Evolutionary conservation across 2,113 vertebrate genomes (phyloP), one percentile per base, ranked within the genome.

Genomic region (Haemorhous mexicanus): DNA sequence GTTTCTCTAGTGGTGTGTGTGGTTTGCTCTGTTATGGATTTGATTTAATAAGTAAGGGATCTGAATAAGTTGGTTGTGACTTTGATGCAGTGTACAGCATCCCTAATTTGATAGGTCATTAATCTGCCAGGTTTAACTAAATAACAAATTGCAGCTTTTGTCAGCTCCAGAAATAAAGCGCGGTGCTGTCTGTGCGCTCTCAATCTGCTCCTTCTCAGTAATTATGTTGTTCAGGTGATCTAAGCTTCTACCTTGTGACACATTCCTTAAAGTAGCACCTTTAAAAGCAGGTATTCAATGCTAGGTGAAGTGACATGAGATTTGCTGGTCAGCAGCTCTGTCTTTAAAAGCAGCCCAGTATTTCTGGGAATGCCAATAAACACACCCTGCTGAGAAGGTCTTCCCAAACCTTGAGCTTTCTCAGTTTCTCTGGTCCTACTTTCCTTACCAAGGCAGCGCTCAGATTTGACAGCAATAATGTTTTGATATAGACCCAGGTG

Each of bases 111-210:
- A 84, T 72, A 90, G 63, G 77, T 83, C 83, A 93, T 96, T 90
- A 95, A 95, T 96, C 92, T 92, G 43, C 73, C 55, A 35, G 44
- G 26, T 87, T 93, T 90, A 82, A 90, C 90, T 80, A 86, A 89
- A 46, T 89, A 87, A 78, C 30, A 75, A 85, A 77, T 28, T 79
- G 46, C 56, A 72, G 21, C 19, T 75, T 92, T 94, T 7, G 1
- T 90, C 58, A 64, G 41, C 44, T 87, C 32, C 64, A 58, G 64
- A 90, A 87, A 82, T 47, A 72, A 64, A 92, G 28, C 0, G 0
- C 67, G 70, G 27, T 22, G 43, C 33, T 64, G 15, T 49, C 61
- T 8, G 8, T 22, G 49, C 0, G 0, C 52, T 84, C 24, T 62
- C 28, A 84, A 13, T 32, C 39, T 86, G 61, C n/a, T 52, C 53